phyloP scores from a whole-genome alignment of 64 coral and sea anemone genomes.

The Stylophora pistillata region DNA sequence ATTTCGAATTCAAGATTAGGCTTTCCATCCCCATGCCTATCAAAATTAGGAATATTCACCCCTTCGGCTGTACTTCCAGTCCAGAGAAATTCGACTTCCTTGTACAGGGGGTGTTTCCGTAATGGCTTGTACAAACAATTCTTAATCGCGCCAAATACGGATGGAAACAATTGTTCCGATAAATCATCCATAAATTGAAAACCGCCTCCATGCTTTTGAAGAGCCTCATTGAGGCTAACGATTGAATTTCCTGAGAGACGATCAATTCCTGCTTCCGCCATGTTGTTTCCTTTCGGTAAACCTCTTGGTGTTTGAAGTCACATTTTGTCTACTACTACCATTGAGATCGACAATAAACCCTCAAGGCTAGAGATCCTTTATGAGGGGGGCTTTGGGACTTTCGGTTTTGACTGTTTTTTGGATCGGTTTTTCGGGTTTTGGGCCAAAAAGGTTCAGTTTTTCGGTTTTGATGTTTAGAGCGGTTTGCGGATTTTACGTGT shows the following conservation, averaged over 20 bases:
- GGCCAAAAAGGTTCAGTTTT: too few species aligned
- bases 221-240: slow-evolving; percentile 23
- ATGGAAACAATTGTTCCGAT: slow-evolving; percentile 53
- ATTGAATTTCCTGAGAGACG: slow-evolving; percentile 47
- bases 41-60: slow-evolving; percentile 68
- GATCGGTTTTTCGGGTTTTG: too few species aligned
- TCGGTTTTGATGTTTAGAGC: too few species aligned
- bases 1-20: slow-evolving; percentile 53
- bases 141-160: slow-evolving; percentile 37
- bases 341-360: too few species aligned
- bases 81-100: slow-evolving; percentile 53
- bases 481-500: too few species aligned
- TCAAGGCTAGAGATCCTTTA: too few species aligned
- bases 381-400: too few species aligned
- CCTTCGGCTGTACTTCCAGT: slow-evolving; percentile 60
- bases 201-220: slow-evolving; percentile 30
- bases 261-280: not conserved
- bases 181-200: slow-evolving; percentile 57
- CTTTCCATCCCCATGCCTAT: slow-evolving; percentile 36
- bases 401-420: too few species aligned
- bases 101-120: slow-evolving; percentile 41
- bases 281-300: not conserved
- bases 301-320: too few species aligned
- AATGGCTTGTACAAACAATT: slow-evolving; percentile 68
- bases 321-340: too few species aligned